Evolutionary conservation across 2,797 vertebrate species (phyloP).

Genomic region (Cryptoprocta ferox): DNA sequence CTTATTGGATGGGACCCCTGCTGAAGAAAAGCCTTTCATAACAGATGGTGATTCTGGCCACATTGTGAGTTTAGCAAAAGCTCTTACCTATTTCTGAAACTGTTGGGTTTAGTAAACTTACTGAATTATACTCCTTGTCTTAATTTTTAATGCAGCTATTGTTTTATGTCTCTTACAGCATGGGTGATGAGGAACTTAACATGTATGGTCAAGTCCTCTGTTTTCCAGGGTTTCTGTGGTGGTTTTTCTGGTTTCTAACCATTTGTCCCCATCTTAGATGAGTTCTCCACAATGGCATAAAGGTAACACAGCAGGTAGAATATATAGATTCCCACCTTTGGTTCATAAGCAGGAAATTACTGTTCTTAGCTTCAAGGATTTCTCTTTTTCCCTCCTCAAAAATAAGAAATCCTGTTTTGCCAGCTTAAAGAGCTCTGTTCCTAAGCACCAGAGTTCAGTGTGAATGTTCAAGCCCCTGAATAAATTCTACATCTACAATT

Average conservation of each 20-base stretch:
- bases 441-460: neutral
- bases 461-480: neutral
- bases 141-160: neutral
- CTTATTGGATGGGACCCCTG: neutral
- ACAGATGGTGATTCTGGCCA: neutral
- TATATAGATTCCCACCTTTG: conserved; percentile 19
- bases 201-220: neutral
- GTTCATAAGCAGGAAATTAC: conserved; percentile 47
- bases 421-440: neutral
- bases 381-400: neutral
- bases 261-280: neutral
- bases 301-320: neutral
- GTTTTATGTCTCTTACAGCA: neutral
- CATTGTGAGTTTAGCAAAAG: neutral
- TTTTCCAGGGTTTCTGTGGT: neutral
- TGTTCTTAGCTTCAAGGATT: conserved; percentile 22
- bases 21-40: neutral
- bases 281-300: neutral
- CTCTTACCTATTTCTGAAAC: neutral
- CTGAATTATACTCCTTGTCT: neutral
- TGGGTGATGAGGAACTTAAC: conserved; percentile 1
- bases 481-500: conserved; percentile 21
- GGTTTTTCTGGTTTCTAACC: conserved; percentile 19
- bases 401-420: conserved; percentile 44
- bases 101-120: neutral